Conservation (phyloP, 1,140 invertebrate genomes). For the Formica exsecta region DNA sequence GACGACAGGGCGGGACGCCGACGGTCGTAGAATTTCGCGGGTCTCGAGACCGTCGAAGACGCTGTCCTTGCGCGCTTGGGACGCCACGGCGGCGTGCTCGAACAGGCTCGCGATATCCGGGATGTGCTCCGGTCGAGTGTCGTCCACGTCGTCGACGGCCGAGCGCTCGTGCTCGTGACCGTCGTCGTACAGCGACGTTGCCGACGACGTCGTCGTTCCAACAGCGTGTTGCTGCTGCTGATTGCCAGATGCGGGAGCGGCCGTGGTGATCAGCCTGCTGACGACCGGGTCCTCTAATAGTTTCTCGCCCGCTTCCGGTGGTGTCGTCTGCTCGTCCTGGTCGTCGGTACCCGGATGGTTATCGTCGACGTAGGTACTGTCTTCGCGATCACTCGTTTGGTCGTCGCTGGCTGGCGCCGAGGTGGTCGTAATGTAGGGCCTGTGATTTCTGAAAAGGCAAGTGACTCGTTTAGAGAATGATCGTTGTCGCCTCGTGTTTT, state of each 20-base stretch:
- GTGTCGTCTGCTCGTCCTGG: conserved; percentile 61
- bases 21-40: conserved; percentile 79
- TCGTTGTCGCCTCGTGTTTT: neutral
- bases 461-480: neutral
- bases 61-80: conserved; percentile 76
- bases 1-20: conserved; percentile 69
- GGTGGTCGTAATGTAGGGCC: conserved; percentile 83
- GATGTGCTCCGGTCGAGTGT: conserved; percentile 77
- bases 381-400: conserved; percentile 56
- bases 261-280: conserved; percentile 72
- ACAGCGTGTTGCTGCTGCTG: conserved; percentile 15
- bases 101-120: conserved; percentile 83
- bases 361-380: conserved; percentile 66
- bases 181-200: conserved; percentile 52
- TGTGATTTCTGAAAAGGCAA: conserved; percentile 81
- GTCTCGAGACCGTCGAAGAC: conserved; percentile 83
- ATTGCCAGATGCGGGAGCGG: conserved; percentile 73
- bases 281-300: conserved; percentile 75
- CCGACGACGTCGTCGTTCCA: conserved; percentile 24
- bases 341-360: conserved; percentile 29
- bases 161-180: conserved; percentile 42
- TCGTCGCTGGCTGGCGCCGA: conserved; percentile 81
- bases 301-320: conserved; percentile 62
- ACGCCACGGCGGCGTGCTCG: conserved; percentile 67
- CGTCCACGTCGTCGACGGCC: conserved; percentile 44